These are phyloP conservation scores for Sesamia nonagrioides DNA, from an alignment of 1,140 invertebrate species.

Conservation along the genomic window DNA sequence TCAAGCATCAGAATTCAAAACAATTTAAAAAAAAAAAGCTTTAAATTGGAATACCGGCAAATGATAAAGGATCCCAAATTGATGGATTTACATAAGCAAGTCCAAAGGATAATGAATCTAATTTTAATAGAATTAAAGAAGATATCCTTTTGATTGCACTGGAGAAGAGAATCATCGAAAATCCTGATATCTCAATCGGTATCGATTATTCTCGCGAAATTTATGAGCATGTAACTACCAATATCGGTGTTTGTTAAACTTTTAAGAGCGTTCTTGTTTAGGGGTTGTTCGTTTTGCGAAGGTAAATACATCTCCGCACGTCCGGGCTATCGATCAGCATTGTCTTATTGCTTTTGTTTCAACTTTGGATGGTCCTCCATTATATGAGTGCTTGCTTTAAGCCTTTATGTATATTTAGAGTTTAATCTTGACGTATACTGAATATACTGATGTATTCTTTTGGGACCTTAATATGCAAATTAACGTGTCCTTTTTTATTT, in stretches of 20 bases:
- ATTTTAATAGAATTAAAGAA: constrained; percentile 53
- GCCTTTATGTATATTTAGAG: constrained; percentile 31
- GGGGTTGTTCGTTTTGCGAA: constrained; percentile 56
- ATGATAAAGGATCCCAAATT: constrained; percentile 63
- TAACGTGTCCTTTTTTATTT: background rate
- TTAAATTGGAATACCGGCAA: constrained; percentile 46
- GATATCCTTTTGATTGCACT: constrained; percentile 48
- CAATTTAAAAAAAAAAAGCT: constrained; percentile 45
- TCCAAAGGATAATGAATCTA: constrained; percentile 53
- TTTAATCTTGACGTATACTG: constrained; percentile 2
- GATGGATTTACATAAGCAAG: constrained; percentile 57
- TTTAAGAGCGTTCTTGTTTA: constrained; percentile 56
- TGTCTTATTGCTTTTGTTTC: constrained; percentile 37
- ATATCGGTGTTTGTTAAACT: constrained; percentile 70
- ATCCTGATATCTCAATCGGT: constrained; percentile 78
- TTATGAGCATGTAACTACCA: constrained; percentile 71
- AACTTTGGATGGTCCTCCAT: constrained; percentile 31
- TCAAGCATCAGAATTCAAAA: constrained; percentile 48
- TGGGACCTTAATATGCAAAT: background rate
- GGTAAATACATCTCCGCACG: constrained; percentile 43
- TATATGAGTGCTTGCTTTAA: constrained; percentile 16
- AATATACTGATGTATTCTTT: background rate
- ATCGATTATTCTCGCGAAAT: constrained; percentile 69
- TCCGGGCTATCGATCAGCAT: constrained; percentile 45
- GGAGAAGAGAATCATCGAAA: constrained; percentile 54